These are phyloP conservation scores for Darevskia nairensis DNA, from an alignment of 2,797 vertebrate genomes.

Conservation along the genomic window DNA sequence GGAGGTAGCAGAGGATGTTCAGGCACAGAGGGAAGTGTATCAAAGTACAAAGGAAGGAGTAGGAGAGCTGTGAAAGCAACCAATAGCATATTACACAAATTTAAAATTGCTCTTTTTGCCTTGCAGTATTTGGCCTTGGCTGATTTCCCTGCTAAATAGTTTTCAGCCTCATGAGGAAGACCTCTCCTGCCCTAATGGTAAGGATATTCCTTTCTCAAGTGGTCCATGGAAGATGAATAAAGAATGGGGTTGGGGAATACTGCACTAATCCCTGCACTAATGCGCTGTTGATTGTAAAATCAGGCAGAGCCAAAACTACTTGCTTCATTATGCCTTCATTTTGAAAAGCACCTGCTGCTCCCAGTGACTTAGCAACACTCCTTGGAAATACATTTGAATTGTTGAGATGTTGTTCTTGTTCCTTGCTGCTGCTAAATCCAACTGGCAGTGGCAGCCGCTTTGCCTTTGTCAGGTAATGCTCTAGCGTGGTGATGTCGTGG, in stretches of 20 bases:
- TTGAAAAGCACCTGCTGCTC: not conserved
- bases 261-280: not conserved
- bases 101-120: constrained; percentile 39
- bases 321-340: not conserved
- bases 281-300: not conserved
- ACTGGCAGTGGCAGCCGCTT: not conserved
- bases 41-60: not conserved
- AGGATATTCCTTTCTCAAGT: constrained; percentile 43
- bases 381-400: not conserved
- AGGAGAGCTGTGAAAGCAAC: not conserved
- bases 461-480: not conserved
- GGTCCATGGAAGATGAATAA: constrained; percentile 16
- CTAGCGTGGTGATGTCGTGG: not conserved
- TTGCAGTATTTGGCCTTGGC: constrained; percentile 95
- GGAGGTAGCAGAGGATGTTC: not conserved
- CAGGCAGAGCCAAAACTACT: not conserved
- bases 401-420: not conserved
- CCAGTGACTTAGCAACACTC: not conserved
- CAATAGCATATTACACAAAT: not conserved
- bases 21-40: not conserved
- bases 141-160: constrained; percentile 95
- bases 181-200: constrained; percentile 87
- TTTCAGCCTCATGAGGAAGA: constrained; percentile 95
- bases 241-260: not conserved
- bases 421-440: not conserved